Evolutionary conservation across 2,113 vertebrate genomes (phyloP).

Genomic region (Oryzias javanicus): DNA sequence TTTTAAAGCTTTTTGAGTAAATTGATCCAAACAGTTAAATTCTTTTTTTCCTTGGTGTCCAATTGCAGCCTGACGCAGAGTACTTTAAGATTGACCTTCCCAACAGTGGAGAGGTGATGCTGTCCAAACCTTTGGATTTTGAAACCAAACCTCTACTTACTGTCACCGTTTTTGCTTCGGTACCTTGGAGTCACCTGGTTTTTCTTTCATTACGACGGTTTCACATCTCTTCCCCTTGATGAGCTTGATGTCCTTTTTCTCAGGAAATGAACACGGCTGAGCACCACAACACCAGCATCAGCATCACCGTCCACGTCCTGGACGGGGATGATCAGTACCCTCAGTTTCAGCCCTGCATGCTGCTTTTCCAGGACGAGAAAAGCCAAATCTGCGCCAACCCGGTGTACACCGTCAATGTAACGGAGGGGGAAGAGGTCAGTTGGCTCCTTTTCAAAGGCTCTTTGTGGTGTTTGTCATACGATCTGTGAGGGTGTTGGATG

Average conservation of each 20-base stretch:
- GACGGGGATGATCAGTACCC: constrained; percentile 81
- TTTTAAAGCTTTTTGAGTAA: background rate
- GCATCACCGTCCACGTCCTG: constrained; percentile 58
- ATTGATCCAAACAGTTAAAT: background rate
- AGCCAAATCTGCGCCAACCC: constrained; percentile 73
- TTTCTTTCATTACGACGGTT: background rate
- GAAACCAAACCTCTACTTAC: constrained; percentile 77
- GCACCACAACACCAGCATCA: constrained; percentile 62
- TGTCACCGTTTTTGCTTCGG: constrained; percentile 77
- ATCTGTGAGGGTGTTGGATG: background rate
- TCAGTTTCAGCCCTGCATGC: constrained; percentile 73
- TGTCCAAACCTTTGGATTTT: constrained; percentile 80
- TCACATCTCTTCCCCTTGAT: background rate
- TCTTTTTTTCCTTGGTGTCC: constrained; percentile 18
- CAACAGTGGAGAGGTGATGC: constrained; percentile 78
- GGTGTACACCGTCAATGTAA: constrained; percentile 73
- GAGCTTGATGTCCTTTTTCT: background rate
- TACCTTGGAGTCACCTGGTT: constrained; percentile 40
- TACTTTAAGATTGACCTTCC: constrained; percentile 81
- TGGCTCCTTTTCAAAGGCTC: background rate
- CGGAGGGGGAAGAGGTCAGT: constrained; percentile 74
- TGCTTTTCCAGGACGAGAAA: constrained; percentile 57
- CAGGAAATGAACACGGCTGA: constrained; percentile 78
- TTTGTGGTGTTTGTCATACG: background rate
- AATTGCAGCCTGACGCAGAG: constrained; percentile 76